Evolutionary conservation across 2,113 vertebrate species (phyloP).

Genomic region (Rousettus leschenaultii): DNA sequence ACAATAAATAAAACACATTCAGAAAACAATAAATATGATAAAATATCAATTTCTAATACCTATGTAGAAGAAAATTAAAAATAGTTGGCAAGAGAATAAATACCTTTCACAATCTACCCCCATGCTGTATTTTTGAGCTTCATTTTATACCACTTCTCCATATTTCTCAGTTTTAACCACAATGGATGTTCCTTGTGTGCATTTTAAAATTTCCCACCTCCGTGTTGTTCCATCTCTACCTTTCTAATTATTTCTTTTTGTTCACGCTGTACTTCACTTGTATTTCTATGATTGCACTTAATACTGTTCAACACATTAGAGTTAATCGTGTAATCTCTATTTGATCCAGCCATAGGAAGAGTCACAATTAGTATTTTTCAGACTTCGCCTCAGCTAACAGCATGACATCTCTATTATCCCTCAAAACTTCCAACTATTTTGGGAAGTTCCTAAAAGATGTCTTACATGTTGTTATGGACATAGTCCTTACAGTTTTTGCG

Average conservation of each 20-base stretch:
- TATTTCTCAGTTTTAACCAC: not conserved
- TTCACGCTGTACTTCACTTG: not conserved
- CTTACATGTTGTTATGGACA: not conserved
- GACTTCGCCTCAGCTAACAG: not conserved
- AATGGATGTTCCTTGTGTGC: not conserved
- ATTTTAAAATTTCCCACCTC: not conserved
- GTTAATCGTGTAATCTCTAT: not conserved
- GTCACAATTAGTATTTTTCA: not conserved
- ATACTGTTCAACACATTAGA: not conserved
- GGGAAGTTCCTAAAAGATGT: not conserved
- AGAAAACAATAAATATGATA: constrained; percentile 50
- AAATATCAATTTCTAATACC: constrained; percentile 29
- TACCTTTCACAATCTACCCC: not conserved
- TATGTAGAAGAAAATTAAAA: not conserved
- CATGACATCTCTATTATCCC: not conserved
- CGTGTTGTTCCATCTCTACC: not conserved
- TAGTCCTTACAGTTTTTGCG: not conserved
- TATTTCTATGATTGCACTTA: not conserved
- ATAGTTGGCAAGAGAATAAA: not conserved
- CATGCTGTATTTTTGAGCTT: not conserved
- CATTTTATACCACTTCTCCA: not conserved
- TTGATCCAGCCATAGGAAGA: not conserved
- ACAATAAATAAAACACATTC: constrained; percentile 28
- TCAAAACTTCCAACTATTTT: not conserved
- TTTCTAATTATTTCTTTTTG: not conserved